phyloP scores from a whole-genome alignment of 2,888 invertebrate species.

The Lochmaea capreae region DNA sequence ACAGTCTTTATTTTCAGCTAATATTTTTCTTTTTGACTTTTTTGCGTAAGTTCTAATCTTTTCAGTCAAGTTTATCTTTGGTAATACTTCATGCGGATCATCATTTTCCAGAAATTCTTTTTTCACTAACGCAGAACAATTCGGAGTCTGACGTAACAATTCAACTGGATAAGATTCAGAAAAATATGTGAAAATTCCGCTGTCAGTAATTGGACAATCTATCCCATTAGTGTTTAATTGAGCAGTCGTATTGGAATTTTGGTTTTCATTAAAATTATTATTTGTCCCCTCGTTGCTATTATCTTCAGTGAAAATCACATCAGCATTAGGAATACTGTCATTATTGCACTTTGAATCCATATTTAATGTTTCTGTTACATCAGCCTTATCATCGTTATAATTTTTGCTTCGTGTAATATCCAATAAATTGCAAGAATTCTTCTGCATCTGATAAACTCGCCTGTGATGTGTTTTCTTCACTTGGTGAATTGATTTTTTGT shows the following conservation, averaged over 20 bases:
- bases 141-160: slow-evolving; percentile 30
- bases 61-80: slow-evolving; percentile 49
- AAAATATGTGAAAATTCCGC: slow-evolving; percentile 37
- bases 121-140: slow-evolving; percentile 20
- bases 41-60: slow-evolving; percentile 47
- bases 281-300: slow-evolving; percentile 14
- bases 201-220: slow-evolving; percentile 26
- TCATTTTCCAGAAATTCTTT: slow-evolving; percentile 23
- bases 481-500: slow-evolving; percentile 19
- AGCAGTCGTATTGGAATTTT: slow-evolving; percentile 22
- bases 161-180: slow-evolving; percentile 30
- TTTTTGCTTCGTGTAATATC: slow-evolving; percentile 31
- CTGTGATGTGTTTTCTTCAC: slow-evolving; percentile 27
- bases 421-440: slow-evolving; percentile 32
- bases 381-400: slow-evolving; percentile 16
- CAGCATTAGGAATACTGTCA: slow-evolving; percentile 20
- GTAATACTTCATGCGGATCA: slow-evolving; percentile 38
- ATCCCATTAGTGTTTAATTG: slow-evolving; percentile 22
- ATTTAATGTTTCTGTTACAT: slow-evolving; percentile 8
- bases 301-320: slow-evolving; percentile 4
- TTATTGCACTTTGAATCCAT: slow-evolving; percentile 40
- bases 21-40: slow-evolving; percentile 39
- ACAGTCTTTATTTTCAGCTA: slow-evolving; percentile 46
- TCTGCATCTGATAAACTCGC: slow-evolving; percentile 32
- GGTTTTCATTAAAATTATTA: slow-evolving; percentile 16